Evolutionary conservation across 2,888 invertebrate genomes (phyloP), one percentile per base, ranked within the genome.

Genomic region (Morpho achilles): DNA sequence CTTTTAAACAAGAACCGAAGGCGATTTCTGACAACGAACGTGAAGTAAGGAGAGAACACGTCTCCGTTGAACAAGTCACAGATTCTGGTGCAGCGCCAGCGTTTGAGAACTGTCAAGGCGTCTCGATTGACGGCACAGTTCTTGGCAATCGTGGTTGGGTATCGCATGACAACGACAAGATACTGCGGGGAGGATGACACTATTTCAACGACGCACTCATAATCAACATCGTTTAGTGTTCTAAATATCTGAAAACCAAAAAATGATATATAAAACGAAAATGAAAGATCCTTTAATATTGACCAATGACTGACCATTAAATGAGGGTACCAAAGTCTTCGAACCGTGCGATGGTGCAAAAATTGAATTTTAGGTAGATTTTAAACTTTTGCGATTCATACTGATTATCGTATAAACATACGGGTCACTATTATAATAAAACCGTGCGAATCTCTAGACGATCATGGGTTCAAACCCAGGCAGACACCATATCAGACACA

Each of bases 151-250:
- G 63, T 67, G 7, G 70, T 83, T 0, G 88, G 87, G 44, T 77
- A 87, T 9, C 79, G 74, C 22, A 89, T 76, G 0, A 87, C 86
- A 0, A 82, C 66, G 1, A 88, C 59, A 1, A 88, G 64, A 0
- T 72, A 61, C 4, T 67, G 32, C 0, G 57, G 9, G 0, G 67
- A 49, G 8, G 79, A 76, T 0, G 80, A 74, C 1, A 77, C 75
- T 23, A 89, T 76, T 59, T 89, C 87, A 10, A 88, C 69, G 4
- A 65, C 53, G 52, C 89, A 89, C 54, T 78, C 74, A 62, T 87
- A 89, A 64, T 87, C 86, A 6, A 77, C 65, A 45, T 81, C 76
- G 22, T 57, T 69, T 42, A 84, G 22, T 1, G 82, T 82, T n/a
- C 83, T 74, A 41, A 88, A 76, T 4, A 87, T 77, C 89, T 89